A percentile compares a stretch with the other conserved stretches of the same genome.
These are phyloP conservation scores for Malthinus flaveolus DNA, from an alignment of 2,888 invertebrate species.

Conservation along the genomic window DNA sequence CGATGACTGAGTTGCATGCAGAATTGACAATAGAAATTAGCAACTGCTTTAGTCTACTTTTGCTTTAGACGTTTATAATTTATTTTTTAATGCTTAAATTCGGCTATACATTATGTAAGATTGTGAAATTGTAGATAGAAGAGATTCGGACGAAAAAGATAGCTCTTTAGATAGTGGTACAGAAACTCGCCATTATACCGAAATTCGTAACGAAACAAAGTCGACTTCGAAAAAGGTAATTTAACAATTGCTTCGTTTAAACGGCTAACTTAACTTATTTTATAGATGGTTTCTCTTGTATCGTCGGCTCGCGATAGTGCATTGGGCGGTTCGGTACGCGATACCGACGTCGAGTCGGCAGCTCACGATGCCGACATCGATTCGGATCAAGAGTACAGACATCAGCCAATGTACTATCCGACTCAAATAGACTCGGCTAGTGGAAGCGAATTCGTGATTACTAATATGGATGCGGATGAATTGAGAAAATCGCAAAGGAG, in stretches of 20 bases:
- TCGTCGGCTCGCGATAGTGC: constrained; percentile 67
- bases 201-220: constrained; percentile 58
- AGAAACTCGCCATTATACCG: constrained; percentile 53
- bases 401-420: constrained; percentile 51
- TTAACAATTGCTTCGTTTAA: no score
- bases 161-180: constrained; percentile 76
- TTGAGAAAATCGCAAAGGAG: constrained; percentile 75
- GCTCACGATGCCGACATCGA: constrained; percentile 88
- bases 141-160: constrained; percentile 75
- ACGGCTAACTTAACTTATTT: neutral
- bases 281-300: neutral
- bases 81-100: no score
- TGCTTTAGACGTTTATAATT: no score
- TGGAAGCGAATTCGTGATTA: constrained; percentile 80
- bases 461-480: constrained; percentile 86
- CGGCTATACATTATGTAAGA: constrained; percentile 5
- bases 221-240: constrained; percentile 17
- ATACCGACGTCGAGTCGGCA: constrained; percentile 62
- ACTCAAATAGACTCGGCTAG: constrained; percentile 47
- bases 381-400: constrained; percentile 72
- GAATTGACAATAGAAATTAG: no score
- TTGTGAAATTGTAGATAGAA: constrained; percentile 60
- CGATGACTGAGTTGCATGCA: neutral
- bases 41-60: neutral
- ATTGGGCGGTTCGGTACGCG: constrained; percentile 59